These are phyloP conservation scores for Cheumatopsyche charites DNA, from an alignment of 1,140 invertebrate species.

Conservation along the genomic window DNA sequence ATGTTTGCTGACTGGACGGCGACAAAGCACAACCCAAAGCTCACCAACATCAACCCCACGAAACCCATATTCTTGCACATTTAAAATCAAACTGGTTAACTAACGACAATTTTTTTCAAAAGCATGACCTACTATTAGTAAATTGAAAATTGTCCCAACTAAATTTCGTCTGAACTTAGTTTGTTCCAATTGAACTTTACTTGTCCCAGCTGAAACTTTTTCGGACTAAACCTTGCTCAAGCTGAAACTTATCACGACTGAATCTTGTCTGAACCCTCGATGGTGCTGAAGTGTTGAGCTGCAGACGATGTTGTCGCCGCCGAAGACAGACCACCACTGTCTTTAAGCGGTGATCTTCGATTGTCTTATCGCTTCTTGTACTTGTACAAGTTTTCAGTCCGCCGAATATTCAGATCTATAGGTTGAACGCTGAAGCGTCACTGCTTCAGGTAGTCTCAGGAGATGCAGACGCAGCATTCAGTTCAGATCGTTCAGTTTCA, in stretches of 20 bases:
- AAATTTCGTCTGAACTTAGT: too few species aligned
- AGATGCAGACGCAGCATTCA: too few species aligned
- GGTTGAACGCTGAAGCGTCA: too few species aligned
- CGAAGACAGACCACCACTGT: conserved; percentile 2
- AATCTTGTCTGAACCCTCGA: neutral
- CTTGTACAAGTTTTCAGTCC: too few species aligned
- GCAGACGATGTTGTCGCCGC: conserved; percentile 7
- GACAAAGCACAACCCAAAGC: neutral
- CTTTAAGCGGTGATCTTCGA: neutral
- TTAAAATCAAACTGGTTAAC: too few species aligned
- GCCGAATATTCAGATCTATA: too few species aligned
- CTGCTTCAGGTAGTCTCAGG: too few species aligned
- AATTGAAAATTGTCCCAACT: too few species aligned
- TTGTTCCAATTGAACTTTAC: neutral
- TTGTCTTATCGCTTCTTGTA: neutral
- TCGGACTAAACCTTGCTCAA: neutral
- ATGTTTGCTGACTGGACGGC: conserved; percentile 51
- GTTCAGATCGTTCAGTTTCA: too few species aligned
- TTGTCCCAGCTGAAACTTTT: neutral
- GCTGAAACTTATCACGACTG: neutral
- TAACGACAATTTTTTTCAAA: neutral
- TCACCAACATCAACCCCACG: neutral
- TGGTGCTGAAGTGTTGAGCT: neutral
- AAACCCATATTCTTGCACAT: neutral
- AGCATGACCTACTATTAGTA: too few species aligned